phyloP scores from a whole-genome alignment of 2,113 vertebrate species.

The Picathartes gymnocephalus region DNA sequence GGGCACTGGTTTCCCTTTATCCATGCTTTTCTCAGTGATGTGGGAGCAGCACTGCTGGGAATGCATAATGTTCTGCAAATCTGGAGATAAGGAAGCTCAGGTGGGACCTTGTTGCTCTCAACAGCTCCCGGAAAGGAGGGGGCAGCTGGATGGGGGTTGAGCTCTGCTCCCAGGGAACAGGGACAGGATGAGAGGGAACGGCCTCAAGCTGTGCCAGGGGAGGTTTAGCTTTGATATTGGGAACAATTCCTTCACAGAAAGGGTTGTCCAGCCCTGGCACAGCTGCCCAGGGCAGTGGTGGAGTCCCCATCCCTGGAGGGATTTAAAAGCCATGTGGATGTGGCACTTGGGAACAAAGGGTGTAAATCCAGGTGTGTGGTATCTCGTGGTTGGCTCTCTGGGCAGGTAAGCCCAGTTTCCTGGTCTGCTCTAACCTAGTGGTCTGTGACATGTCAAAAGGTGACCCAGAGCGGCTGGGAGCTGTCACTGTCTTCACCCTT shows the following conservation, averaged over 20 bases:
- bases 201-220: not conserved
- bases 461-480: not conserved
- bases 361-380: rapidly evolving
- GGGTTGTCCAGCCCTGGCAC: not conserved
- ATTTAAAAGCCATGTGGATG: not conserved
- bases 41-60: not conserved
- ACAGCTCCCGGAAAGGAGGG: not conserved
- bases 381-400: not conserved
- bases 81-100: not conserved
- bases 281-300: not conserved
- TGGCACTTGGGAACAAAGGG: not conserved
- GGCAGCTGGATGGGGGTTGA: rapidly evolving
- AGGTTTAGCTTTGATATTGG: not conserved
- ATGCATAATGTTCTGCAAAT: not conserved
- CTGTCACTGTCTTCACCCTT: not conserved
- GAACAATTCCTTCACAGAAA: not conserved
- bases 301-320: not conserved
- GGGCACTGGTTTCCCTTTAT: not conserved
- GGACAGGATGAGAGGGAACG: not conserved
- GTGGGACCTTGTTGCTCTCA: not conserved
- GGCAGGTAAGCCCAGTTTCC: not conserved
- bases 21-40: not conserved
- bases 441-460: not conserved
- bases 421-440: not conserved
- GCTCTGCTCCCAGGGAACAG: not conserved